Evolutionary conservation across 2,888 invertebrate species (phyloP).

Genomic region (Drosophila kanekoi): DNA sequence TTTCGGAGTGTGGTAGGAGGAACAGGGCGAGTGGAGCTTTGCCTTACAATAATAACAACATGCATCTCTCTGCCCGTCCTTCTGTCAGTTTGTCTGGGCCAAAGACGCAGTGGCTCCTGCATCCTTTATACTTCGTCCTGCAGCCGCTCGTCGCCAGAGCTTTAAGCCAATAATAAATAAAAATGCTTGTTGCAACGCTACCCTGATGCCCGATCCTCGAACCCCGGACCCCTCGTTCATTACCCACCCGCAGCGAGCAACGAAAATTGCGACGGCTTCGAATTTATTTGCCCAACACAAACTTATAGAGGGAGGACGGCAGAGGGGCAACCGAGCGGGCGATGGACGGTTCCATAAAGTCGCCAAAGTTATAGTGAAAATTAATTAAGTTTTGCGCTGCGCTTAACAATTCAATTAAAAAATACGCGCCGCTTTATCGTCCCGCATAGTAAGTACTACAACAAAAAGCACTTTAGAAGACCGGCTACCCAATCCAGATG

Average conservation of each 20-base stretch:
- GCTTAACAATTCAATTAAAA: slow-evolving; percentile 81
- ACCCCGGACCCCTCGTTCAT: not conserved
- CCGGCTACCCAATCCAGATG: slow-evolving; percentile 24
- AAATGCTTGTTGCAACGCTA: slow-evolving; percentile 70
- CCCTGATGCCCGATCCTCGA: slow-evolving; percentile 10
- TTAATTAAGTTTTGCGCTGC: slow-evolving; percentile 80
- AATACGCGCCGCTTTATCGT: slow-evolving; percentile 66
- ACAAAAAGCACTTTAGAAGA: slow-evolving; percentile 71
- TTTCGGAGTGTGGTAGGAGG: not conserved
- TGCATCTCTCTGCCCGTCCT: slow-evolving; percentile 40
- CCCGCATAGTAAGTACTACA: slow-evolving; percentile 54
- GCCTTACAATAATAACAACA: slow-evolving; percentile 72
- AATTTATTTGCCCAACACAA: slow-evolving; percentile 67
- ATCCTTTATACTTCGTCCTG: slow-evolving; percentile 62
- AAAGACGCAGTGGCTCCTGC: slow-evolving; percentile 60
- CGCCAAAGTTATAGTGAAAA: slow-evolving; percentile 75
- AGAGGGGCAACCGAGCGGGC: not conserved
- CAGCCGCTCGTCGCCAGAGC: slow-evolving; percentile 19
- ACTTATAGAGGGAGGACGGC: slow-evolving; percentile 24
- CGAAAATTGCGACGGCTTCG: slow-evolving; percentile 61
- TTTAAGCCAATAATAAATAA: slow-evolving; percentile 82
- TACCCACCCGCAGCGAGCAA: slow-evolving; percentile 31
- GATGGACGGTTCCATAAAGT: slow-evolving; percentile 62
- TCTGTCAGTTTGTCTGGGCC: slow-evolving; percentile 44
- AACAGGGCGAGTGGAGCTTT: slow-evolving; percentile 12